Evolutionary conservation across 1,140 invertebrate species (phyloP).

Genomic region (Cyrtorhinus lividipennis): DNA sequence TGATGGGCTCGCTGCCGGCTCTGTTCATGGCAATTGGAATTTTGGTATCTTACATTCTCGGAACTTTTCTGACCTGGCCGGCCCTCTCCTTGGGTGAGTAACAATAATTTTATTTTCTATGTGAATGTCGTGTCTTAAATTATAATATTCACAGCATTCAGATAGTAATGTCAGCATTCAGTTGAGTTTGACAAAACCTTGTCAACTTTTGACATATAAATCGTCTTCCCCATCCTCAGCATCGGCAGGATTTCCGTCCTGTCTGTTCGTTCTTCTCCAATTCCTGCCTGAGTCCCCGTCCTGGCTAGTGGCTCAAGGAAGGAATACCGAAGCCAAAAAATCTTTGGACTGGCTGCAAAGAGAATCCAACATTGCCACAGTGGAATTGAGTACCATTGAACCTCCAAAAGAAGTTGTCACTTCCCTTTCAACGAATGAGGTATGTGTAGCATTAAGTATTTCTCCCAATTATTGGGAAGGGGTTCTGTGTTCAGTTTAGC

Average conservation of each 20-base stretch:
- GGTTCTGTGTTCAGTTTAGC: neutral
- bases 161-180: no score
- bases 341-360: slow-evolving; percentile 34
- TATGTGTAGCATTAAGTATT: neutral
- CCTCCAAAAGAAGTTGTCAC: slow-evolving; percentile 10
- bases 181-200: no score
- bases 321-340: slow-evolving; percentile 33
- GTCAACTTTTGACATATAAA: no score
- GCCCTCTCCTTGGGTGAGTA: slow-evolving; percentile 37
- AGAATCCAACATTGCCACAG: slow-evolving; percentile 8
- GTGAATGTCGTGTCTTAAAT: no score
- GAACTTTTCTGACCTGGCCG: slow-evolving; percentile 41
- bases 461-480: no score
- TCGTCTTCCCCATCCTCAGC: no score
- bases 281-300: slow-evolving; percentile 42
- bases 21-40: slow-evolving; percentile 47
- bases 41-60: slow-evolving; percentile 40
- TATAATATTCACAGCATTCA: no score
- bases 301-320: slow-evolving; percentile 36
- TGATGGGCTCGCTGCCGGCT: slow-evolving; percentile 44
- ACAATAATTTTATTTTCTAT: no score
- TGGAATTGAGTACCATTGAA: slow-evolving; percentile 20
- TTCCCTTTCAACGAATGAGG: neutral
- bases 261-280: slow-evolving; percentile 34
- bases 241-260: slow-evolving; percentile 31